These are phyloP conservation scores for Ostrea edulis DNA, from an alignment of 1,140 invertebrate genomes.

Conservation along the genomic window DNA sequence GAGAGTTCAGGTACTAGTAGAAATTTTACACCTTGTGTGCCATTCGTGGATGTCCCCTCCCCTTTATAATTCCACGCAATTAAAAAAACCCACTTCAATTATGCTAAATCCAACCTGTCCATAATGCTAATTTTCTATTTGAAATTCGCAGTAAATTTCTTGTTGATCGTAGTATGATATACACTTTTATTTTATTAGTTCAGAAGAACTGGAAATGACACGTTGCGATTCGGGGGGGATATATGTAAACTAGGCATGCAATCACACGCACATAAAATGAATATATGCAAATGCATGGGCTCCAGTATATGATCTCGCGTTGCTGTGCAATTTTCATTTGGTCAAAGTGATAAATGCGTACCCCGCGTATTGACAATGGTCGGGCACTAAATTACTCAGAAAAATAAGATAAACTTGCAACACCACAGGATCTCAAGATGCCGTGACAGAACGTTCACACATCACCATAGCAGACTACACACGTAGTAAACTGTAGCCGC, in stretches of 20 bases:
- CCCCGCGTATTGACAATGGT: neutral
- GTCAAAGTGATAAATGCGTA: neutral
- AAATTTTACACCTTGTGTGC: too few species aligned
- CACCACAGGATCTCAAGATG: neutral
- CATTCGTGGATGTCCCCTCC: too few species aligned
- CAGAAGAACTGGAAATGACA: too few species aligned
- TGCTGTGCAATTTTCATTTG: neutral
- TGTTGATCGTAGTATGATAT: too few species aligned
- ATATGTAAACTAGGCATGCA: neutral
- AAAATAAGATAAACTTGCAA: neutral
- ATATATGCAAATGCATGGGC: neutral
- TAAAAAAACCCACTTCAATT: too few species aligned
- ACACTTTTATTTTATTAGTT: too few species aligned
- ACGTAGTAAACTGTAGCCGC: neutral
- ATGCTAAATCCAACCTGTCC: too few species aligned
- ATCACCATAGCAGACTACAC: slow-evolving; percentile 6
- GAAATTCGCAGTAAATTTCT: too few species aligned
- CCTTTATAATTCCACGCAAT: too few species aligned
- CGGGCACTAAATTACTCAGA: neutral
- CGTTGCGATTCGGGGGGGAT: neutral
- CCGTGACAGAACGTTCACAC: neutral
- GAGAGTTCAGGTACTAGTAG: too few species aligned
- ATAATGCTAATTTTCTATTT: too few species aligned
- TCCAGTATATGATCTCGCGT: neutral
- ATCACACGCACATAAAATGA: slow-evolving; percentile 16